Evolutionary conservation across 2,888 invertebrate genomes (phyloP), one percentile per base, ranked within the genome.

Genomic region (Sturmia bella): DNA sequence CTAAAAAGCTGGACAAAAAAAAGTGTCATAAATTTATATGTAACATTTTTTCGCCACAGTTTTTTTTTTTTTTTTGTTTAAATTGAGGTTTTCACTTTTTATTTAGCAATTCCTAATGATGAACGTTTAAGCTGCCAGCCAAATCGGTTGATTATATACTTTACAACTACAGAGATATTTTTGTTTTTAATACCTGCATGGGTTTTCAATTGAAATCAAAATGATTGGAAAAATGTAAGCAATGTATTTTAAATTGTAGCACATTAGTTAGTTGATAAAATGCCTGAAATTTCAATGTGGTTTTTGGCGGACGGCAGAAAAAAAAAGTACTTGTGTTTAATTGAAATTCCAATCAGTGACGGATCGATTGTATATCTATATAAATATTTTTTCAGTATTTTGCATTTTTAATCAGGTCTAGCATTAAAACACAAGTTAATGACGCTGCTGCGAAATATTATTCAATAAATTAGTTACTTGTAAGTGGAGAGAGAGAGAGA

Each of bases 291-390:
- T 72, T 70, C 43, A 15, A 77, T 72, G 72, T 45, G 77, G 57
- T 66, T 66, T 69, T 69, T 32, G 13, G 61, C 64, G 41, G 19
- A 32, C 7, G 21, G 57, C 41, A 45, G 19, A 7, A 12, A 57
- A 57, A 63, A 63, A 70, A 56, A 43, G 19, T 54, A 45, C 37
- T 54, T 37, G 11, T 19, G 21, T 79, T 73, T 59, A 79, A 79
- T 79, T 79, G 78, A 79, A 79, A 79, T 79, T 79, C 78, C 72
- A 66, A 57, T 72, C 78, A 61, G 59, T 59, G 24, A 12, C 9
- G 66, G 59, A 73, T 59, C 66, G 57, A 32, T 52, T 57, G 57
- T 48, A 48, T 56, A n/a, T n/a, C n/a, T n/a, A n/a, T n/a, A n/a
- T n/a, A n/a, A n/a, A n/a, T n/a, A 48, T 5, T 45, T 41, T 27